These are phyloP conservation scores for Cyphomyrus plagiostoma DNA, from an alignment of 2,113 vertebrate species.

Conservation along the genomic window DNA sequence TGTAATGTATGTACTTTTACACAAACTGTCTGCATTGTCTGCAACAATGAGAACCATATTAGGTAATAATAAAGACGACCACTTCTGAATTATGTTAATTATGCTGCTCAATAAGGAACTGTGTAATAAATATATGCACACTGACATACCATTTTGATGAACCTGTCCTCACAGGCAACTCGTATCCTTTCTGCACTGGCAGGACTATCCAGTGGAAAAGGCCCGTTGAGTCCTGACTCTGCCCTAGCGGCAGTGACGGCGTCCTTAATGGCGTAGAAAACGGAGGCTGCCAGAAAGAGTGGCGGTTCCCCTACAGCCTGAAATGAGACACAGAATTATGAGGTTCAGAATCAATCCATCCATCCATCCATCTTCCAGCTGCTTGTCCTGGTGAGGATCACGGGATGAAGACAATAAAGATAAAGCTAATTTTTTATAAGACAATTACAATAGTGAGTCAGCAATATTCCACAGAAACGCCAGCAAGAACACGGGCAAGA, in stretches of 20 bases:
- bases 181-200: constrained; percentile 88
- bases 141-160: constrained; percentile 76
- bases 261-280: constrained; percentile 93
- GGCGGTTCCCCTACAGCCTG: constrained; percentile 92
- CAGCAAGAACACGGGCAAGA: neutral
- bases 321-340: neutral
- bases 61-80: neutral
- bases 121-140: neutral
- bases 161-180: constrained; percentile 77
- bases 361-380: neutral
- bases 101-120: neutral
- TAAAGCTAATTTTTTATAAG: neutral
- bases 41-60: neutral
- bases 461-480: neutral
- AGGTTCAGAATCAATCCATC: too few species aligned
- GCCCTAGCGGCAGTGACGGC: constrained; percentile 67
- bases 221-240: constrained; percentile 53
- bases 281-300: constrained; percentile 83
- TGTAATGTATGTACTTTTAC: neutral
- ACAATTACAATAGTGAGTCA: neutral
- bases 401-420: neutral
- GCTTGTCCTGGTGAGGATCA: neutral
- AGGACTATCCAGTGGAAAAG: constrained; percentile 83
- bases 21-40: neutral
- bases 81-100: neutral